Conservation (phyloP, 2,113 vertebrate species). For the Todiramphus saurophagus region DNA sequence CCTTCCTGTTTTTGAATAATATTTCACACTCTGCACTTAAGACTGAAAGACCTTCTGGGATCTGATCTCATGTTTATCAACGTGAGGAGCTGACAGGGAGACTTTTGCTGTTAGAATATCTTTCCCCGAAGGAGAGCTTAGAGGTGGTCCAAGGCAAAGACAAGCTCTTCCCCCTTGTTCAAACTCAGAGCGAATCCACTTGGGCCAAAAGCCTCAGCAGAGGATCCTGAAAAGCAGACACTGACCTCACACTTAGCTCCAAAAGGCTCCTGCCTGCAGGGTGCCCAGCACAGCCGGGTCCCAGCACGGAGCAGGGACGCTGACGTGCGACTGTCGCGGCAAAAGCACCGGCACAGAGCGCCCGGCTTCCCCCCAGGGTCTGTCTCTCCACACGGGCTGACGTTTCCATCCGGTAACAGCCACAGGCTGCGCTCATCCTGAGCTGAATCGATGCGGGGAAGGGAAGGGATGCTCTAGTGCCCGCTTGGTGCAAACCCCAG, state of each 20-base stretch:
- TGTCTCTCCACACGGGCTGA: background rate
- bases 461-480: background rate
- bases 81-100: background rate
- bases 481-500: background rate
- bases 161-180: background rate
- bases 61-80: background rate
- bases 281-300: background rate
- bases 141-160: background rate
- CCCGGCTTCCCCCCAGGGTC: background rate
- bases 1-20: no score
- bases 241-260: background rate
- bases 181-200: background rate
- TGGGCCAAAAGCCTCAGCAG: background rate
- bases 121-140: background rate
- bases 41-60: background rate
- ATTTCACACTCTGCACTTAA: background rate
- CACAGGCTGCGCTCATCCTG: background rate
- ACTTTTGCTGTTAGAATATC: background rate
- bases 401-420: background rate
- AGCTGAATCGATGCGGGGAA: background rate
- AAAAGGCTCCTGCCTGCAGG: background rate
- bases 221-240: background rate
- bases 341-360: rapidly evolving
- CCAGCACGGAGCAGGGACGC: rapidly evolving
- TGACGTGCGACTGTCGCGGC: rapidly evolving